A percentile compares a stretch with the other conserved stretches of the same genome.
These are phyloP conservation scores for Apodemus speciosus DNA, from an alignment of 2,113 vertebrate species.

Conservation along the genomic window DNA sequence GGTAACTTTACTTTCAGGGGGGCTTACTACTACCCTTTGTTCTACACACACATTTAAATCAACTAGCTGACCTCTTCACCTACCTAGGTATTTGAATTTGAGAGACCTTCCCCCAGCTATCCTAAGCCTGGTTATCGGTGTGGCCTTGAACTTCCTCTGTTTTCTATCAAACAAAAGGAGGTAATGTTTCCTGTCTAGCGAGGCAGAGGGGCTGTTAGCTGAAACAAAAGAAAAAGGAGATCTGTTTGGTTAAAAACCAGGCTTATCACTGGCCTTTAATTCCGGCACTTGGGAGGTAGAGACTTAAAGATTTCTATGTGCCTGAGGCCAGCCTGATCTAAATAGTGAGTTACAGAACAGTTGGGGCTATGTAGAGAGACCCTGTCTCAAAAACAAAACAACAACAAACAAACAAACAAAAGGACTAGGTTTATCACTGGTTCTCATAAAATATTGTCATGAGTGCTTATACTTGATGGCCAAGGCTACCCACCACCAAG, in stretches of 20 bases:
- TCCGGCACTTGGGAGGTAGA: background rate
- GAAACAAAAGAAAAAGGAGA: background rate
- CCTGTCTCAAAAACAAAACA: background rate
- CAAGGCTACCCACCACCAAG: background rate
- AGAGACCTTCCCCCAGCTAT: background rate
- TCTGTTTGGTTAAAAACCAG: background rate
- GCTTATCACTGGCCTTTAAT: background rate
- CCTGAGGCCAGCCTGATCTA: background rate
- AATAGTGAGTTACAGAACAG: background rate
- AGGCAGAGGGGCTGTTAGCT: background rate
- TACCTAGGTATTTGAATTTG: background rate
- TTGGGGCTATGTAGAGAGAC: background rate
- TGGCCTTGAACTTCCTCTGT: conserved; percentile 22
- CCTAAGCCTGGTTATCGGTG: background rate
- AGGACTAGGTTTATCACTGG: background rate
- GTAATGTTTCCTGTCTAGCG: background rate
- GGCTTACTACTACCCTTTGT: background rate
- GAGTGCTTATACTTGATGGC: background rate
- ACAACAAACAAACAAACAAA: background rate
- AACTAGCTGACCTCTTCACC: background rate
- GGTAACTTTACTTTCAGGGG: background rate
- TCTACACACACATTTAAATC: background rate
- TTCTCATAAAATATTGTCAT: background rate
- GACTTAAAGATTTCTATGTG: background rate
- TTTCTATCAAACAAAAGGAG: conserved; percentile 49